Base-by-base conservation (phyloP, 2,113 vertebrate genomes). In the Heterotis niloticus region DNA sequence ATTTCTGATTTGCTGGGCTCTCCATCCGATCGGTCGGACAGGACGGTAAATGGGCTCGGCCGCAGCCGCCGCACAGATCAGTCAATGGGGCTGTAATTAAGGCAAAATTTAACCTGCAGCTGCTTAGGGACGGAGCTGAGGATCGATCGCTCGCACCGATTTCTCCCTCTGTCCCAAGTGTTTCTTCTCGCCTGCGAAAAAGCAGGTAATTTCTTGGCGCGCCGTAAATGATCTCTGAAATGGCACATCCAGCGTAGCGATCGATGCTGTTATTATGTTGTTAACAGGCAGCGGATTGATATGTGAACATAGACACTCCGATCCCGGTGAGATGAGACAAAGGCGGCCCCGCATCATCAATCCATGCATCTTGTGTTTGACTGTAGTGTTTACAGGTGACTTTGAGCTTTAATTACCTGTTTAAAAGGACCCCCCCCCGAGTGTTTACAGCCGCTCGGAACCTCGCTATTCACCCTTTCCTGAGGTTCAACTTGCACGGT, bases 201-300 rank as follows among this genome's bases (percentile, higher is more conserved):
- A 84, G 13, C 26, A 82, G 83, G 88, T 92, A 87, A 87, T 89
- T 89, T 91, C 84, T 86, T 84, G 83, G 80, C 79, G 85, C 79
- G 85, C 86, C 7, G 0, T 89, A 89, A 91, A 91, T 91, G 87
- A 89, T 91, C 84, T 76, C 75, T 82, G 85, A 92, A 90, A 83
- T 87, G 85, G 86, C 59, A 88, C 85, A 75, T 91, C 84, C 86
- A 68, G 84, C 84, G 87, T 84, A 84, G 90, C 83, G 94, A 91
- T 93, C 89, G 91, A 88, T 91, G 82, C 71, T 54, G 12, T 20
- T 18, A 20, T 72, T 54, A 24, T n/a, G 2, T 84, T 88, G 84
- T 87, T 93, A 91, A 94, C 90, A 90, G 86, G 56, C 86, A 91
- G 91, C 91, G 86, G 92, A 90, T 90, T 88, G 88, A 88, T 90